These are phyloP conservation scores for Pogoniulus pusillus DNA, from an alignment of 2,797 vertebrate species.

Conservation along the genomic window DNA sequence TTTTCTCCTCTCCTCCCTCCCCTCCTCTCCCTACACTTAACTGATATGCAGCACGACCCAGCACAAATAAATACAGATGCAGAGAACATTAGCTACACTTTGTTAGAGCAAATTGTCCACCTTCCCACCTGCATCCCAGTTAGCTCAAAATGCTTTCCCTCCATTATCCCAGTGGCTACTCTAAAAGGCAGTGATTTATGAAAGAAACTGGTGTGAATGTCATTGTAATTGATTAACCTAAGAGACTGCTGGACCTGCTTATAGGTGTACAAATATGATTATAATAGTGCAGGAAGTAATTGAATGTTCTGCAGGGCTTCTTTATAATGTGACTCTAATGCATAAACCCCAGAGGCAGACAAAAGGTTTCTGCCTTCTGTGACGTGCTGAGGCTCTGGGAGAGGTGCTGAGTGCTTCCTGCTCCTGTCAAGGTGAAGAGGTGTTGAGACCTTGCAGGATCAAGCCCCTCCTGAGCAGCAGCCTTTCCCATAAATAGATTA, in stretches of 20 bases:
- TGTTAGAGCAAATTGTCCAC: conserved; percentile 43
- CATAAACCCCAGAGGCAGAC: conserved; percentile 13
- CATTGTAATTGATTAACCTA: conserved; percentile 70
- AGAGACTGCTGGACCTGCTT: conserved; percentile 59
- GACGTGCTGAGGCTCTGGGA: not conserved
- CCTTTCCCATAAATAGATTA: not conserved
- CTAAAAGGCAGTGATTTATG: conserved; percentile 72
- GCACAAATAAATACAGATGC: conserved; percentile 56
- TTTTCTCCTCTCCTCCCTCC: too few relatives aligned
- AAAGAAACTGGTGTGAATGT: conserved; percentile 47
- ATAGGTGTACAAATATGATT: conserved; percentile 66
- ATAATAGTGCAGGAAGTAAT: conserved; percentile 65
- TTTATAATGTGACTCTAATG: conserved; percentile 33
- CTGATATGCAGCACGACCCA: conserved; percentile 36
- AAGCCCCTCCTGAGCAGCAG: not conserved
- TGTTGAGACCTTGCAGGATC: not conserved
- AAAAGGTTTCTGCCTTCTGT: not conserved
- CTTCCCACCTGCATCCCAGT: conserved; percentile 61
- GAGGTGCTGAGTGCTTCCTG: not conserved
- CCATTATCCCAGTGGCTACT: conserved; percentile 65
- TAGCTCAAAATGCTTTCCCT: conserved; percentile 64
- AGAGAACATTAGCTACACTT: conserved; percentile 58
- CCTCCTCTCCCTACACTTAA: conserved; percentile 1
- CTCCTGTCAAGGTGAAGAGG: not conserved
- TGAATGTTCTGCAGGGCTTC: conserved; percentile 59